Evolutionary conservation across 2,888 invertebrate genomes (phyloP).

Genomic region (Axea sp.): DNA sequence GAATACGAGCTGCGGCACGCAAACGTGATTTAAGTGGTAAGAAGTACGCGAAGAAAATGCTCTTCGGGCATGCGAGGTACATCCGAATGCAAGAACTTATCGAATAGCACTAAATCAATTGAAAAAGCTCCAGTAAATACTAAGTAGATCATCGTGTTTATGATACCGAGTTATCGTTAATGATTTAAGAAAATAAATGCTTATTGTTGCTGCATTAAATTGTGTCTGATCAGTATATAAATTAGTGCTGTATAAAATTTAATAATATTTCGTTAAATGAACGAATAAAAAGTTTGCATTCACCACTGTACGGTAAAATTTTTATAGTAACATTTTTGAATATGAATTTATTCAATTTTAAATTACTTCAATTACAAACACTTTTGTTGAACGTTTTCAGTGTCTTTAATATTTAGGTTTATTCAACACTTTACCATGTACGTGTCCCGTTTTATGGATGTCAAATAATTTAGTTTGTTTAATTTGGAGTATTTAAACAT

Average conservation of each 20-base stretch:
- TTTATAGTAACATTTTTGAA: no score
- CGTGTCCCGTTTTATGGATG: no score
- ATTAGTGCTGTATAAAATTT: no score
- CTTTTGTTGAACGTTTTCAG: no score
- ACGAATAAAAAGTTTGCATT: no score
- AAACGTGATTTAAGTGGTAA: constrained; percentile 62
- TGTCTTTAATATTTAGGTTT: no score
- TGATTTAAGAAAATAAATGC: constrained; percentile 34
- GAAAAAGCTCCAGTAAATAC: constrained; percentile 44
- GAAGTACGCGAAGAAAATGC: constrained; percentile 61
- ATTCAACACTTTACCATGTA: no score
- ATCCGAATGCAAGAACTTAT: constrained; percentile 59
- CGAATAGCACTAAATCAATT: constrained; percentile 46
- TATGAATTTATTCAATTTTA: no score
- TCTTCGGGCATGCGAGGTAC: constrained; percentile 61
- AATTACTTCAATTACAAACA: no score
- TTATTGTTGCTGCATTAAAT: constrained; percentile 7
- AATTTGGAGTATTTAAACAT: no score
- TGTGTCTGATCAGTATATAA: neutral
- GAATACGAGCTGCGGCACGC: constrained; percentile 63
- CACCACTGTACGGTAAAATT: no score
- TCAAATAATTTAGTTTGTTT: no score
- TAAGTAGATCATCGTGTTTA: constrained; percentile 54
- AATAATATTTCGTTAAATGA: neutral
- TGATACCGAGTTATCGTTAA: constrained; percentile 32